phyloP scores from a whole-genome alignment of 1,140 invertebrate species.

The Helicoverpa armigera region DNA sequence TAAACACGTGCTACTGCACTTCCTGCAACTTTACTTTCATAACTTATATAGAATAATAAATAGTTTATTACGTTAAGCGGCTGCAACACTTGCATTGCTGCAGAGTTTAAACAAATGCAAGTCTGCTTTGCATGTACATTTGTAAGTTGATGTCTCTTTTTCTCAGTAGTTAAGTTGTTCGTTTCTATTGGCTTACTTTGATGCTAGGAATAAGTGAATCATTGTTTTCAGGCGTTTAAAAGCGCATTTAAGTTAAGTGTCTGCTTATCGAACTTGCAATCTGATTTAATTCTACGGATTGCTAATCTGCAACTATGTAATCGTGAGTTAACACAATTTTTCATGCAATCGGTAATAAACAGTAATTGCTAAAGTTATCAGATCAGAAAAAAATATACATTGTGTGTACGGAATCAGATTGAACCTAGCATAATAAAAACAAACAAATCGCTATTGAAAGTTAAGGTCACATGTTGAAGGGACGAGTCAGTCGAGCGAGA shows the following conservation, averaged over 20 bases:
- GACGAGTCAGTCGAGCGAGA: slow-evolving; percentile 73
- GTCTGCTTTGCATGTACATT: slow-evolving; percentile 29
- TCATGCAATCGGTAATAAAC: background rate
- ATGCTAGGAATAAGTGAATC: slow-evolving; percentile 35
- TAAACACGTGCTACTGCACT: slow-evolving; percentile 55
- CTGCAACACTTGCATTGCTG: slow-evolving; percentile 4
- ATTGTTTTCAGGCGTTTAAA: background rate
- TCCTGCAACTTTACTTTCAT: slow-evolving; percentile 64
- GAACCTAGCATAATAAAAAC: slow-evolving; percentile 34
- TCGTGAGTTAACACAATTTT: background rate
- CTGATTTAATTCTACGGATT: background rate
- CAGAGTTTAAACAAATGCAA: slow-evolving; percentile 13
- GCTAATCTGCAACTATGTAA: background rate
- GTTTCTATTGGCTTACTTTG: slow-evolving; percentile 30
- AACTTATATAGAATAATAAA: slow-evolving; percentile 50
- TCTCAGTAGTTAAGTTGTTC: slow-evolving; percentile 14
- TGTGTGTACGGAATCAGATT: slow-evolving; percentile 6
- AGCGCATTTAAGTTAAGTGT: slow-evolving; percentile 44
- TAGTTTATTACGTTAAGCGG: slow-evolving; percentile 31
- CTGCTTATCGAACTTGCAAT: background rate
- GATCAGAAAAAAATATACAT: background rate
- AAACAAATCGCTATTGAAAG: slow-evolving; percentile 36
- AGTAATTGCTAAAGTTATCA: background rate
- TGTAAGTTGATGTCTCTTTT: slow-evolving; percentile 39
- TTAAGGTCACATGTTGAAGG: slow-evolving; percentile 56